phyloP scores from a whole-genome alignment of 2,888 invertebrate genomes.

The Cancer borealis region DNA sequence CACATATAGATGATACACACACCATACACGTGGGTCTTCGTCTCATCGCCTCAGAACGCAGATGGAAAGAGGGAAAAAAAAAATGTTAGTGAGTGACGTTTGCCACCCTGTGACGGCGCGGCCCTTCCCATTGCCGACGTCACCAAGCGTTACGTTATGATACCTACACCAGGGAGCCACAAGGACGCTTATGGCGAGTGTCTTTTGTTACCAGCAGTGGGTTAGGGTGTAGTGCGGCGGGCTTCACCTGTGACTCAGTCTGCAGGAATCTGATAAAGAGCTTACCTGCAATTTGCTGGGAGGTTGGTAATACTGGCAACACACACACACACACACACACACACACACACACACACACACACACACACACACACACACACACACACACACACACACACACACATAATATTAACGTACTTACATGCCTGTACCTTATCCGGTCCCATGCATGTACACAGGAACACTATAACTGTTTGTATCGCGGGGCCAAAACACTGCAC shows the following conservation, averaged over 20 bases:
- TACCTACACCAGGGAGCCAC: conserved; percentile 30
- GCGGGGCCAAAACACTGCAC: neutral
- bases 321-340: conserved; percentile 44
- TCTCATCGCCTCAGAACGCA: neutral
- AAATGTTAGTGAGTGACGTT: neutral
- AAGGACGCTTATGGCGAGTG: conserved; percentile 49
- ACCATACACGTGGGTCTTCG: neutral
- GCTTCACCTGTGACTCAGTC: conserved; percentile 63
- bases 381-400: conserved; percentile 38
- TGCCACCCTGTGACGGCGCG: conserved; percentile 28
- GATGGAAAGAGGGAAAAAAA: neutral
- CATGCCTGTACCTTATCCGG: neutral
- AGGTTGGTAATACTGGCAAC: conserved; percentile 43
- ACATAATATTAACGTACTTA: neutral
- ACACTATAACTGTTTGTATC: neutral
- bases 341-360: conserved; percentile 40
- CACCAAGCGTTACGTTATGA: conserved; percentile 30
- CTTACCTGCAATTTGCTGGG: conserved; percentile 59
- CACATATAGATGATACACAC: neutral
- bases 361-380: conserved; percentile 42
- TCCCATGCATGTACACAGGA: conserved; percentile 28
- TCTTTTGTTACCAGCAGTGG: conserved; percentile 53
- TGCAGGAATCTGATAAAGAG: conserved; percentile 62
- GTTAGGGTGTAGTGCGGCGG: conserved; percentile 68
- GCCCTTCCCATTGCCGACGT: conserved; percentile 13